A percentile compares a stretch with the other conserved stretches of the same genome.
Evolutionary conservation across 2,113 vertebrate species (phyloP).

Genomic region (Lasiurus borealis): DNA sequence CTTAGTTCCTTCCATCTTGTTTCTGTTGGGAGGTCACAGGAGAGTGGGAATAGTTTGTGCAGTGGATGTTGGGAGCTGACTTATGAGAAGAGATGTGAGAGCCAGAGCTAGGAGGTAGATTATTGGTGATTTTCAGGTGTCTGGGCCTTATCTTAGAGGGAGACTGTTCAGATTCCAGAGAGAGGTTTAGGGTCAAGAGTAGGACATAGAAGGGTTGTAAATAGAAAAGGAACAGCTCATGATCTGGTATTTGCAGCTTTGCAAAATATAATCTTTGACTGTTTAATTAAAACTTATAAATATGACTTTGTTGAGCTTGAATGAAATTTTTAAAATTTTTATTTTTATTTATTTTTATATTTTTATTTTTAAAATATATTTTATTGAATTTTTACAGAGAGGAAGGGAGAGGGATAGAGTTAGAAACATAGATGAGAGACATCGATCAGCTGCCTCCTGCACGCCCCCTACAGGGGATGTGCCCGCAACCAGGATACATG

Average conservation of each 20-base stretch:
- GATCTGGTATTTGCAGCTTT: conserved; percentile 29
- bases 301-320: conserved; percentile 60
- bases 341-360: no score
- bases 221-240: conserved; percentile 34
- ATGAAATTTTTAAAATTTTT: not conserved
- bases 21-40: not conserved
- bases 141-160: not conserved
- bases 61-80: not conserved
- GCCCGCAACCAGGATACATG: no score
- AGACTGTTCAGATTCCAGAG: not conserved
- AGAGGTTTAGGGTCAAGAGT: not conserved
- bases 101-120: not conserved
- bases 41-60: not conserved
- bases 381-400: no score
- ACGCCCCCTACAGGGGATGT: no score
- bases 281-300: conserved; percentile 10
- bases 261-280: not conserved
- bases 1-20: not conserved
- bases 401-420: no score
- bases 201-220: not conserved
- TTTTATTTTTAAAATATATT: no score
- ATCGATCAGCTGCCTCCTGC: no score
- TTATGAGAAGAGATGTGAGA: not conserved
- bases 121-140: not conserved
- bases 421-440: no score